Conservation (phyloP, 2,113 vertebrate species). For the Heptranchias perlo region DNA sequence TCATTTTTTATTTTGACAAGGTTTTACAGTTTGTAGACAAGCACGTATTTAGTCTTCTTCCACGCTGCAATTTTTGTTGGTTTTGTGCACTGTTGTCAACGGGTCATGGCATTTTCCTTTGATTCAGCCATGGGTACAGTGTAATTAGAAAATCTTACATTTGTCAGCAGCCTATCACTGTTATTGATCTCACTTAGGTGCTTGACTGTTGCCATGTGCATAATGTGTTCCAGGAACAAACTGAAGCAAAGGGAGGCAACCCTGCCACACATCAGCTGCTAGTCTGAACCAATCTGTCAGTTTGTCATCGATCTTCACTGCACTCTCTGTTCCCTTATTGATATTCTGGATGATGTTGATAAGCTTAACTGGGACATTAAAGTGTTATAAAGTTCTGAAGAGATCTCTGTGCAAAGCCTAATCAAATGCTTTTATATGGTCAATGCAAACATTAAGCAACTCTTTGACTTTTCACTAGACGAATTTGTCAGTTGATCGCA, state of each 20-base stretch:
- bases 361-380: not conserved
- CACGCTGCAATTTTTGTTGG: too few relatives aligned
- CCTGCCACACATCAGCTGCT: not conserved
- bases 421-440: slow-evolving; percentile 6
- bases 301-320: not conserved
- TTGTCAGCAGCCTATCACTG: not conserved
- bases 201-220: not conserved
- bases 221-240: not conserved
- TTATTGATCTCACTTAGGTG: not conserved
- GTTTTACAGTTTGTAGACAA: not conserved
- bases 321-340: not conserved
- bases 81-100: not conserved
- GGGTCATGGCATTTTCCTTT: not conserved
- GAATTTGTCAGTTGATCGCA: not conserved
- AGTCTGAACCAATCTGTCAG: not conserved
- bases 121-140: not conserved
- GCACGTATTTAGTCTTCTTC: not conserved
- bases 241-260: not conserved
- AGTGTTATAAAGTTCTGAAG: not conserved
- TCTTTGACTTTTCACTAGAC: not conserved
- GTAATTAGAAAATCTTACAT: not conserved
- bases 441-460: not conserved
- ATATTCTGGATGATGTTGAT: not conserved
- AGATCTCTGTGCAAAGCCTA: not conserved
- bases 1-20: not conserved